phyloP scores from a whole-genome alignment of 2,888 invertebrate genomes.

The Argyresthia goedartella region DNA sequence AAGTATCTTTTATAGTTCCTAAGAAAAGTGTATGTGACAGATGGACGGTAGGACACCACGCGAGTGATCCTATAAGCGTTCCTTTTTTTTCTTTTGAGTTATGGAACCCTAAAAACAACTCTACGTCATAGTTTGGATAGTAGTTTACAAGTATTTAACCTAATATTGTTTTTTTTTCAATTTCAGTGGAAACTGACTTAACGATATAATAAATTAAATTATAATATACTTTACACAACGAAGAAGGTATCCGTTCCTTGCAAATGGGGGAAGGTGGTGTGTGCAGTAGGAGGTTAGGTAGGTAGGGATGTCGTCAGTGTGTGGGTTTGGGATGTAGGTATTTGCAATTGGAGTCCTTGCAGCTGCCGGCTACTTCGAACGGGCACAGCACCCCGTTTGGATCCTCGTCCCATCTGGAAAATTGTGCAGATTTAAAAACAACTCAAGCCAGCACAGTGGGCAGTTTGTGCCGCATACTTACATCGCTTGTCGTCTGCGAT shows the following conservation, averaged over 20 bases:
- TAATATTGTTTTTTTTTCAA: no score
- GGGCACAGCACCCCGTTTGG: slow-evolving; percentile 64
- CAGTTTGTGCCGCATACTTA: slow-evolving; percentile 47
- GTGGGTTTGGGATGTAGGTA: slow-evolving; percentile 50
- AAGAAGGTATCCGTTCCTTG: slow-evolving; percentile 36
- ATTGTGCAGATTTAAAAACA: slow-evolving; percentile 17
- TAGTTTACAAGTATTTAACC: no score
- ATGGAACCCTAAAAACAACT: no score
- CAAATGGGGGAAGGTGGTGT: slow-evolving; percentile 19
- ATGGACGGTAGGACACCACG: no score
- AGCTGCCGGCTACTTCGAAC: slow-evolving; percentile 59
- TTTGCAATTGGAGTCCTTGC: slow-evolving; percentile 65
- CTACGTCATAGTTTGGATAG: no score
- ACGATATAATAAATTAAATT: slow-evolving; percentile 12
- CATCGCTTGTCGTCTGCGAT: slow-evolving; percentile 39
- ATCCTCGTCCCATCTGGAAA: slow-evolving; percentile 62
- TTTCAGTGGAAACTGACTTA: background rate
- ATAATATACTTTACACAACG: slow-evolving; percentile 59
- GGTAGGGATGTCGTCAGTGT: slow-evolving; percentile 31
- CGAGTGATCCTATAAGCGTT: no score
- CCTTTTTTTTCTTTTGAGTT: no score
- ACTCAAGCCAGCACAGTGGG: slow-evolving; percentile 15
- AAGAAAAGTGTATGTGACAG: no score
- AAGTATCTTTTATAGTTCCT: no score
- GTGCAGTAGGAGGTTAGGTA: slow-evolving; percentile 17